Evolutionary conservation across 1,140 invertebrate genomes (phyloP).

Genomic region (Drosophila takahashii): DNA sequence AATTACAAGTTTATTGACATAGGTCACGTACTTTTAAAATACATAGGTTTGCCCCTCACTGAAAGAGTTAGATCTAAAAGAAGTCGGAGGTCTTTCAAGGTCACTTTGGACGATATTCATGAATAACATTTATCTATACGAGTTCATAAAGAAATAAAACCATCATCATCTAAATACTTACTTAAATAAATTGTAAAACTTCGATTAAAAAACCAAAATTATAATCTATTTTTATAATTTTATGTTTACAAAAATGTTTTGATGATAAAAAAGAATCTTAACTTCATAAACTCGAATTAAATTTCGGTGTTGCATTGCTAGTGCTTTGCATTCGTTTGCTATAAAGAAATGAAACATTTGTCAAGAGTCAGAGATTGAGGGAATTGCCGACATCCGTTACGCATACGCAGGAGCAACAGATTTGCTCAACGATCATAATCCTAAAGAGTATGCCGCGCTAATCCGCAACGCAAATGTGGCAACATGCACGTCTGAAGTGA

Average conservation of each 20-base stretch:
- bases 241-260: too few species aligned
- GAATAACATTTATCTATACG: too few species aligned
- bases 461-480: conserved; percentile 84
- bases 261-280: not conserved
- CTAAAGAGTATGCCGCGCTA: conserved; percentile 75
- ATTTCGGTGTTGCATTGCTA: not conserved
- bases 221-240: too few species aligned
- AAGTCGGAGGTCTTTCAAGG: not conserved
- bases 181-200: too few species aligned
- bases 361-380: conserved; percentile 57
- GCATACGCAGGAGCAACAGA: conserved; percentile 81
- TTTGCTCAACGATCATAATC: conserved; percentile 84
- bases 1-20: conserved; percentile 74
- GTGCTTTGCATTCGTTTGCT: not conserved
- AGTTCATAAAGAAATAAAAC: too few species aligned
- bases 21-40: conserved; percentile 67
- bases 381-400: conserved; percentile 53
- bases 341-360: conserved; percentile 67
- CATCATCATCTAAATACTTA: too few species aligned
- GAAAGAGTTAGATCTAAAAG: not conserved
- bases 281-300: not conserved
- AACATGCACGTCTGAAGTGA: conserved; percentile 82
- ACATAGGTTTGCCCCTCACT: not conserved
- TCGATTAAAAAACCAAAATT: too few species aligned
- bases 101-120: too few species aligned